Evolutionary conservation across 1,140 invertebrate species (phyloP), one percentile per base, ranked within the genome.

Genomic region (Lordiphosa mommai): DNA sequence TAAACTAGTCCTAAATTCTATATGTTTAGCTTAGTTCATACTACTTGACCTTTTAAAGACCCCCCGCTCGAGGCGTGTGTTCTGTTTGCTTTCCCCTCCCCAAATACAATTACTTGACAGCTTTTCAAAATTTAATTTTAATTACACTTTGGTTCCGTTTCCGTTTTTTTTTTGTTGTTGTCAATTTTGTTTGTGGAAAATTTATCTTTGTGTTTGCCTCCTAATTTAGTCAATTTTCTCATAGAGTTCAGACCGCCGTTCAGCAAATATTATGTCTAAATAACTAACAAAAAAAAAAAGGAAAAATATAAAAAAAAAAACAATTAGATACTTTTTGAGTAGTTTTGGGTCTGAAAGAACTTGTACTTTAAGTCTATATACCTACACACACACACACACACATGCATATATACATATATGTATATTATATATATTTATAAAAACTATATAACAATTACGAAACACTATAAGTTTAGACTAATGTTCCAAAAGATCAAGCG

Each of bases 401-500:
- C 20, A 20, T 41, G 30, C 41, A 51, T 52, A 32, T 41, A 52
- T 46, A 37, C 12, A 50, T 44, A 37, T 52, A 48, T 59, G 66
- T 38, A 16, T 34, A 53, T 14, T 43, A 30, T 65, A 56, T 60
- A 76, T 55, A 56, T 68, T 53, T 66, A 79, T 56, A 61, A 48
- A 58, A 51, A 34, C 37, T 53, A 43, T 33, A 48, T 47, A 32
- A 30, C 43, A 65, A 57, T 23, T 41, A 51, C 27, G 13, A 48
- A 38, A 46, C 44, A 52, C 65, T 52, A 59, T 61, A 59, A 56
- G 20, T 63, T 63, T 63, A 74, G 71, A 61, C 34, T 72, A 61
- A 57, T 72, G 66, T 77, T 77, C 72, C 72, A 72, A n/a, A n/a
- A 61, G 47, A 53, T 60, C 32, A 77, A 79, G 76, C 79, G 76